These are phyloP conservation scores for Phalacrocorax pelagicus DNA, from an alignment of 2,113 vertebrate species.

Conservation along the genomic window DNA sequence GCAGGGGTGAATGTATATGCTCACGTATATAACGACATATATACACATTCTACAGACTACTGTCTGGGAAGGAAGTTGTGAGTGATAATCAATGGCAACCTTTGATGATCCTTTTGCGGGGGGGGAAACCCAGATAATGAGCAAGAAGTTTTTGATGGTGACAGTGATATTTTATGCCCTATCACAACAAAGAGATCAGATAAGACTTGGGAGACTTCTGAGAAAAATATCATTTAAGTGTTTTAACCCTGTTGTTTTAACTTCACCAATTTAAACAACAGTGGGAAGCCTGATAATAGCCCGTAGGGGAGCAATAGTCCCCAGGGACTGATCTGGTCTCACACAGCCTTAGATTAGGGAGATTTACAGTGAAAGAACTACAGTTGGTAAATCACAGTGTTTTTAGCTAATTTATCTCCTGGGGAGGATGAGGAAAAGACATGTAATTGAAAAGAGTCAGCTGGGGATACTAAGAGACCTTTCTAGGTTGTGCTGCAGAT, in stretches of 20 bases:
- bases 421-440: neutral
- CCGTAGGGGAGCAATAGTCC: neutral
- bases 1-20: neutral
- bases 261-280: neutral
- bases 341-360: neutral
- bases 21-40: neutral
- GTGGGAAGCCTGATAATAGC: neutral
- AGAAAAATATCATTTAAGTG: neutral
- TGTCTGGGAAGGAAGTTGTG: neutral
- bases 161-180: neutral
- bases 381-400: neutral
- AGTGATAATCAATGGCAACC: neutral
- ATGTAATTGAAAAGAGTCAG: neutral
- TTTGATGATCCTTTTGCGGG: rapidly evolving
- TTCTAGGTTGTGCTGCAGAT: neutral
- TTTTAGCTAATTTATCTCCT: neutral
- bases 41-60: neutral
- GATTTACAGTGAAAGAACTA: neutral
- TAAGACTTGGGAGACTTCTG: neutral
- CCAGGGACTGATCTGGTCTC: neutral
- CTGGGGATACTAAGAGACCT: neutral
- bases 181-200: neutral
- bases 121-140: neutral
- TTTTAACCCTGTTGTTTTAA: neutral
- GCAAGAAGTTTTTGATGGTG: neutral